Percentiles rank a stretch among this genome's conserved stretches.
Evolutionary conservation across 2,797 vertebrate species (phyloP).

Genomic region (Telmatherina bonti): DNA sequence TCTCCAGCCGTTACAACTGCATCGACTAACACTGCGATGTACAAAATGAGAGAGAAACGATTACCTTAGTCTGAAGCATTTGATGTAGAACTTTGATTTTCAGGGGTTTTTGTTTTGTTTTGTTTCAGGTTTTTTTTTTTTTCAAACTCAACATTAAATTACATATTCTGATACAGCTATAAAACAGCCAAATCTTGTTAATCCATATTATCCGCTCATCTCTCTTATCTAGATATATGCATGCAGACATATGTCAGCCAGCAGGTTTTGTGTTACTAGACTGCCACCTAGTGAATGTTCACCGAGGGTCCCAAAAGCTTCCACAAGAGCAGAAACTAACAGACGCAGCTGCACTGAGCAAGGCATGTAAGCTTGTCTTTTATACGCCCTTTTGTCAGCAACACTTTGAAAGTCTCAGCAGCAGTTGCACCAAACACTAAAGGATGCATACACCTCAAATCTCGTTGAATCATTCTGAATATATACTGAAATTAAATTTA

Average conservation of each 20-base stretch:
- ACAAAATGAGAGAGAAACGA: slow-evolving; percentile 23
- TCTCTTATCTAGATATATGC: slow-evolving; percentile 60
- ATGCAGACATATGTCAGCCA: slow-evolving; percentile 42
- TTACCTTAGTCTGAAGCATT: slow-evolving; percentile 9
- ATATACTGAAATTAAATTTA: slow-evolving; percentile 8
- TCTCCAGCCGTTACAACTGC: slow-evolving; percentile 31
- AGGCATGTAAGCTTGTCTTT: slow-evolving; percentile 44
- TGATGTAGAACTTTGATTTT: neutral
- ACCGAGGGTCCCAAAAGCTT: slow-evolving; percentile 29
- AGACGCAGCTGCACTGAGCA: slow-evolving; percentile 60
- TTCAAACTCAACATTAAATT: slow-evolving; percentile 44
- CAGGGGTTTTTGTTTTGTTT: neutral
- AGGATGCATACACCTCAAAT: slow-evolving; percentile 17
- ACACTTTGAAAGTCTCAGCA: slow-evolving; percentile 39
- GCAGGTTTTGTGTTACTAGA: slow-evolving; percentile 80
- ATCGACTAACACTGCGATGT: slow-evolving; percentile 36
- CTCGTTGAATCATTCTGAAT: slow-evolving; percentile 25
- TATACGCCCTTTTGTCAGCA: slow-evolving; percentile 36
- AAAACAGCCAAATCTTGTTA: slow-evolving; percentile 61
- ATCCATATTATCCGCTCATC: slow-evolving; percentile 70
- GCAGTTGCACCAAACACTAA: slow-evolving; percentile 23
- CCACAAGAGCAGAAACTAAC: slow-evolving; percentile 43
- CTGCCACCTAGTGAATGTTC: slow-evolving; percentile 87
- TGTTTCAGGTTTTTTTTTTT: slow-evolving; percentile 1
- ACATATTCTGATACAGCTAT: slow-evolving; percentile 58